phyloP scores from a whole-genome alignment of 2,888 invertebrate genomes.

The Chrysomela aeneicollis region DNA sequence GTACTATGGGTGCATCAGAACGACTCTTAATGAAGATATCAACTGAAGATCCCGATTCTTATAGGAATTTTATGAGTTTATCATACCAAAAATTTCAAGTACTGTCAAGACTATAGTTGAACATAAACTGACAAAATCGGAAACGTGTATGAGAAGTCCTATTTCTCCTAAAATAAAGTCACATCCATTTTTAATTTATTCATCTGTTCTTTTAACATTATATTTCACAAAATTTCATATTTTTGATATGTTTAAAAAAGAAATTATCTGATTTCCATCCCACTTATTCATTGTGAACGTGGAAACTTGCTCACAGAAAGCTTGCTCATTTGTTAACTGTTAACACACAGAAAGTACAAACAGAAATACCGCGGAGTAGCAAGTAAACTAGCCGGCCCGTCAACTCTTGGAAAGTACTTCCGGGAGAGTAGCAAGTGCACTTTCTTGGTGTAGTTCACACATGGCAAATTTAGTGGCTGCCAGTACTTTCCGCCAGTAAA shows the following conservation, averaged over 20 bases:
- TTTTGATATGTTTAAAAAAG: conserved; percentile 24
- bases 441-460: no score
- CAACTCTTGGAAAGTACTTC: no score
- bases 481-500: no score
- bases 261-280: conserved; percentile 17
- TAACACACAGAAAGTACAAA: no score
- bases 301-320: no score
- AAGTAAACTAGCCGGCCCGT: no score
- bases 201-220: conserved; percentile 22
- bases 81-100: conserved; percentile 24
- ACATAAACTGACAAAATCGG: conserved; percentile 26
- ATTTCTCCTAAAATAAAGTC: conserved; percentile 20
- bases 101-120: conserved; percentile 21
- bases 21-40: conserved; percentile 23
- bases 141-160: conserved; percentile 25
- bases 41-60: conserved; percentile 21
- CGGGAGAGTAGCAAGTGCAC: no score
- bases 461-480: no score
- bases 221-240: conserved; percentile 21
- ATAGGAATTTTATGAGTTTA: conserved; percentile 25
- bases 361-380: no score
- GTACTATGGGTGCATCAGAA: no score
- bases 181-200: conserved; percentile 22
- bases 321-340: no score
- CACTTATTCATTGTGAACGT: conserved; percentile 21